Percentiles rank a stretch among this genome's conserved stretches.
Conservation (phyloP, 35 echinoderm and acorn worm genomes). For the Apostichopus parvimensis region DNA sequence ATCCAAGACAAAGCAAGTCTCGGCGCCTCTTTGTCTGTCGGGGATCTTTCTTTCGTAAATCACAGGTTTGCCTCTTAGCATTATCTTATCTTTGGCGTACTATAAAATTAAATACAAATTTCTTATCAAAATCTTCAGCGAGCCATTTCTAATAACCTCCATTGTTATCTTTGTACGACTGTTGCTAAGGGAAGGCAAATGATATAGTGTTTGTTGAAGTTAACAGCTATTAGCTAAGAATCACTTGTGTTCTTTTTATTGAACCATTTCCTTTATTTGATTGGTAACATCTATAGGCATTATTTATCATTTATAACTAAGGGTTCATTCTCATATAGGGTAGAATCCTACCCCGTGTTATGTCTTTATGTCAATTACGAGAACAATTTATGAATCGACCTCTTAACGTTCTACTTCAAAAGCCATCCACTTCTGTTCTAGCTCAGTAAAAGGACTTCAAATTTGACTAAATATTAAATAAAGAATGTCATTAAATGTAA, state of each 20-base stretch:
- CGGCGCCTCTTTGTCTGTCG: slow-evolving; percentile 7
- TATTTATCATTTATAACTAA: slow-evolving; percentile 43
- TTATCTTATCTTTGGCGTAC: slow-evolving; percentile 4
- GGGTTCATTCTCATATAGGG: slow-evolving; percentile 10
- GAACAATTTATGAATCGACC: slow-evolving; percentile 26
- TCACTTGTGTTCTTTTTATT: background rate
- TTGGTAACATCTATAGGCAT: slow-evolving; percentile 20
- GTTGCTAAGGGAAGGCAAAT: background rate
- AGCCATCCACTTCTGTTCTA: slow-evolving; percentile 14
- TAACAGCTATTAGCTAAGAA: slow-evolving; percentile 37
- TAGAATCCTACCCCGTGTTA: slow-evolving; percentile 2
- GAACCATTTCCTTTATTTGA: background rate
- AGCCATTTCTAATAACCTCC: background rate
- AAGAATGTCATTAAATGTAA: slow-evolving; percentile 41
- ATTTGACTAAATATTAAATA: slow-evolving; percentile 34
- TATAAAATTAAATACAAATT: slow-evolving; percentile 33
- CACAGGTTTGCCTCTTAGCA: slow-evolving; percentile 20
- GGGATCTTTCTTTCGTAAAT: slow-evolving; percentile 33
- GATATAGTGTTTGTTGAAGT: slow-evolving; percentile 49
- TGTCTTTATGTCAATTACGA: slow-evolving; percentile 42
- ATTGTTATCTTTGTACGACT: background rate
- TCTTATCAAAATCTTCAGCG: slow-evolving; percentile 30
- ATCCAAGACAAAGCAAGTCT: background rate
- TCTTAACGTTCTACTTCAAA: slow-evolving; percentile 22
- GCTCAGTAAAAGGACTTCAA: slow-evolving; percentile 38